These are phyloP conservation scores for Drosophila vallismaia DNA, from an alignment of 2,888 invertebrate species.

Conservation along the genomic window DNA sequence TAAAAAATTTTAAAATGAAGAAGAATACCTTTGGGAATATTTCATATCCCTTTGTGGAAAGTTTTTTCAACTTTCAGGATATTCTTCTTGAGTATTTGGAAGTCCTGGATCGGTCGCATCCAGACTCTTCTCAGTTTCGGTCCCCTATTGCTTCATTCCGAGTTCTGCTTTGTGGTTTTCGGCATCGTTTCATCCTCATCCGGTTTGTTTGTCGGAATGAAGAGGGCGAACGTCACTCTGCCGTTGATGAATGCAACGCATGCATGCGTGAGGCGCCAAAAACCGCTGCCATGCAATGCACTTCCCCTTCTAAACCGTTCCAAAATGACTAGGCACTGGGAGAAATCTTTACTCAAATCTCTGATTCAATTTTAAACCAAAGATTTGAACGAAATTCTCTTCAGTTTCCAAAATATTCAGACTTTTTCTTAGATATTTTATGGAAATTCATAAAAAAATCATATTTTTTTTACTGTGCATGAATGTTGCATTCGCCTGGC, in stretches of 20 bases:
- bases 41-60: no score
- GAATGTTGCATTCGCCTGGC: conserved; percentile 46
- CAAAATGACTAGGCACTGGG: neutral
- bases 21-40: no score
- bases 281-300: conserved; percentile 42
- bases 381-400: no score
- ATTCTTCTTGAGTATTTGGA: neutral
- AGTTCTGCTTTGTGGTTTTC: conserved; percentile 56
- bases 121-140: conserved; percentile 1
- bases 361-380: no score
- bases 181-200: conserved; percentile 71
- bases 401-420: no score
- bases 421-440: no score
- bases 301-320: conserved; percentile 13
- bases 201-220: conserved; percentile 55
- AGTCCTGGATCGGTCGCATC: neutral
- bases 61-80: no score
- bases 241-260: conserved; percentile 76
- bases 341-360: neutral
- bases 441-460: no score
- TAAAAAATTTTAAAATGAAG: no score
- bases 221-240: conserved; percentile 48
- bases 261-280: conserved; percentile 71
- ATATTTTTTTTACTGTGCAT: neutral
- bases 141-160: conserved; percentile 23